Conservation (phyloP, 2,888 invertebrate genomes). For the Lasioglossum villosulum region DNA sequence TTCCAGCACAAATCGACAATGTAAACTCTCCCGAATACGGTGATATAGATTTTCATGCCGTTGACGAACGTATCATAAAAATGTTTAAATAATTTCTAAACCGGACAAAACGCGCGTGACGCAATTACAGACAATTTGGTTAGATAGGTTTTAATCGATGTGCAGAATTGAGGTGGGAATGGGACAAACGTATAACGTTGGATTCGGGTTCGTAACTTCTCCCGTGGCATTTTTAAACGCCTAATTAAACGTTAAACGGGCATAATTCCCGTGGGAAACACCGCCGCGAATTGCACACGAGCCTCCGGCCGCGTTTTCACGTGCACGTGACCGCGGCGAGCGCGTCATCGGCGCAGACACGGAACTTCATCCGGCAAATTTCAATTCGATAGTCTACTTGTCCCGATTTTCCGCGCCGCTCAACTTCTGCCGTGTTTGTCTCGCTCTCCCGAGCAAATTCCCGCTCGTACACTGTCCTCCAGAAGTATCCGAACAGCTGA, state of each 20-base stretch:
- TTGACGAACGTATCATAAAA: neutral
- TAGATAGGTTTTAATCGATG: neutral
- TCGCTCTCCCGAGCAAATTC: neutral
- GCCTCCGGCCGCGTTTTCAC: neutral
- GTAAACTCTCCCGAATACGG: neutral
- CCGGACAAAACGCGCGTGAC: neutral
- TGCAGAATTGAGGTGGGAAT: neutral
- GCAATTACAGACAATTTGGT: neutral
- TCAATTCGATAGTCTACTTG: neutral
- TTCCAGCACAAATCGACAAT: neutral
- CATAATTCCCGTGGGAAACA: neutral
- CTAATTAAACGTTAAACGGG: neutral
- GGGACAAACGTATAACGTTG: neutral
- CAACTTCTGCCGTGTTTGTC: neutral
- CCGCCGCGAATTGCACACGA: neutral
- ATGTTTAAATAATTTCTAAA: neutral
- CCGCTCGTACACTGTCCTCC: neutral
- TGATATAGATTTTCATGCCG: neutral
- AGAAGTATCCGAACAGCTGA: neutral
- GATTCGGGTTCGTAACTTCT: neutral
- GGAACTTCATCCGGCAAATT: neutral
- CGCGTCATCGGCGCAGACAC: constrained; percentile 24
- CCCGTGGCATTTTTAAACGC: neutral
- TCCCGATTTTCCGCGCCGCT: neutral
- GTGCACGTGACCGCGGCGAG: neutral